Evolutionary conservation across 2,888 invertebrate species (phyloP).

Genomic region (Loripinus fragilis): DNA sequence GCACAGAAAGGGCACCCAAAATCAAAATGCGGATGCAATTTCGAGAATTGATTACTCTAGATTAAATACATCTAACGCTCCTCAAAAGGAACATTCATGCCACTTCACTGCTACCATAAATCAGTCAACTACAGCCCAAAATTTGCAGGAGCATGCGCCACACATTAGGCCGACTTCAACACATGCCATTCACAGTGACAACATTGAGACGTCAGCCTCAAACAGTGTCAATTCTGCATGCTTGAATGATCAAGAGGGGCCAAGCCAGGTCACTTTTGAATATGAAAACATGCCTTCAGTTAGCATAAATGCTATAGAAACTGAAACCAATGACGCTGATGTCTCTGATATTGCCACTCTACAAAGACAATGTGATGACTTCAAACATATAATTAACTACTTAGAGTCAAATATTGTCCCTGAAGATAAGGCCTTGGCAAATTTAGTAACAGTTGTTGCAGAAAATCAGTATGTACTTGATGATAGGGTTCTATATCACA

Average conservation of each 20-base stretch:
- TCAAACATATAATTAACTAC: neutral
- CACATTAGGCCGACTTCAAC: too few relatives aligned
- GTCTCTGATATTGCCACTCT: neutral
- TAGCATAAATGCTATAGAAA: neutral
- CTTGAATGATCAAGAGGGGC: neutral
- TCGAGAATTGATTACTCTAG: conserved; percentile 33
- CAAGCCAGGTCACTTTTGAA: conserved; percentile 9
- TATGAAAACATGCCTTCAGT: neutral
- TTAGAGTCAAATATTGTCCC: neutral
- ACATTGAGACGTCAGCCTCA: too few relatives aligned
- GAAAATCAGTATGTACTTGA: conserved; percentile 14
- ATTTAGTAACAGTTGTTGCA: neutral
- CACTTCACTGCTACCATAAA: too few relatives aligned
- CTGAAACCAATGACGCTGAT: neutral
- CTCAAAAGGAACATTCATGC: too few relatives aligned
- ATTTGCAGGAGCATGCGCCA: too few relatives aligned
- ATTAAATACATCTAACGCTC: neutral
- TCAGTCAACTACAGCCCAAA: too few relatives aligned
- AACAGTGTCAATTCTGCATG: neutral
- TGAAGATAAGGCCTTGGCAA: conserved; percentile 5
- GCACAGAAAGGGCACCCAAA: conserved; percentile 31
- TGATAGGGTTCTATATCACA: conserved; percentile 17
- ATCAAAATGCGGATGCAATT: conserved; percentile 42
- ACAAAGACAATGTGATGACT: neutral
- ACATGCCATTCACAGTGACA: too few relatives aligned